phyloP scores from a whole-genome alignment of 2,797 vertebrate genomes.

The Cirrhinus molitorella region DNA sequence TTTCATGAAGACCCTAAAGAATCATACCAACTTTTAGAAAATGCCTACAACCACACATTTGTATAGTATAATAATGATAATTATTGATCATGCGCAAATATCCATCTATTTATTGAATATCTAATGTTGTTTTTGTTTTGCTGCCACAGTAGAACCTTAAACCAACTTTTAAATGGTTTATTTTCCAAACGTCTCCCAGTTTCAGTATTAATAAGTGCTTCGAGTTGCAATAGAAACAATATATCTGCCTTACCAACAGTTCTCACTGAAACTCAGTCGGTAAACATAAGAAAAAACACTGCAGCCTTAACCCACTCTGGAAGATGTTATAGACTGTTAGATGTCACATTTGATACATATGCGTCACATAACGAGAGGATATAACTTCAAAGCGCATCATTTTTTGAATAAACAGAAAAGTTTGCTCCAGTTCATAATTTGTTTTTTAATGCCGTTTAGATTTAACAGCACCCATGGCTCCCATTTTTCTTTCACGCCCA shows the following conservation, averaged over 20 bases:
- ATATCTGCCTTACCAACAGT: not conserved
- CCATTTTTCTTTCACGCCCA: constrained; percentile 31
- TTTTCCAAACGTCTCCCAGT: constrained; percentile 16
- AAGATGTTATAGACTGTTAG: not conserved
- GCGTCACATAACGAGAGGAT: not conserved
- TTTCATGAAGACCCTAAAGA: too few relatives aligned
- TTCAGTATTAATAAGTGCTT: not conserved
- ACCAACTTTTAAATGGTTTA: not conserved
- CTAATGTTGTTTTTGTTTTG: constrained; percentile 6
- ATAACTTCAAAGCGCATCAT: constrained; percentile 6
- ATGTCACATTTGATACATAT: not conserved
- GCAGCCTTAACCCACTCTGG: not conserved
- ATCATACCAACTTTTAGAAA: too few relatives aligned
- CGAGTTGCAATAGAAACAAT: not conserved
- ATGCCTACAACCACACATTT: not conserved
- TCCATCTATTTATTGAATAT: not conserved
- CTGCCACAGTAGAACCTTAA: not conserved
- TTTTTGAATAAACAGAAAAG: constrained; percentile 8
- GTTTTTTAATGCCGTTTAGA: constrained; percentile 4
- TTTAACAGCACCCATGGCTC: not conserved
- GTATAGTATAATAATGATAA: not conserved
- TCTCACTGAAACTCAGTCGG: not conserved
- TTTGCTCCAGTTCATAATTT: constrained; percentile 8
- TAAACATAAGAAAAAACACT: not conserved
- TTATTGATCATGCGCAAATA: not conserved